These are phyloP conservation scores for Heliconius nattereri DNA, from an alignment of 1,140 invertebrate species.

Conservation along the genomic window DNA sequence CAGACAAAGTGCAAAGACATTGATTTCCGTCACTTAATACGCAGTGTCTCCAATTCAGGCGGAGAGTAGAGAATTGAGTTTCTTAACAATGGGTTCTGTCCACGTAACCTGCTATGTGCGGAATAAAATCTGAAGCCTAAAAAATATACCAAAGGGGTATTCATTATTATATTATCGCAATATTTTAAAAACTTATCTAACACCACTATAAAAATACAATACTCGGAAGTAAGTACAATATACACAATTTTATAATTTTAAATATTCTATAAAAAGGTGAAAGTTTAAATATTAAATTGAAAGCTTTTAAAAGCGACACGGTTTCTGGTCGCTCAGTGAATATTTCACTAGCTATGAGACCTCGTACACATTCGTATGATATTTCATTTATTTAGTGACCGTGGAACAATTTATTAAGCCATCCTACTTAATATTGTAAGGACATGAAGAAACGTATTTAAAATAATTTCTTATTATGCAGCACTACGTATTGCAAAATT, in stretches of 20 bases:
- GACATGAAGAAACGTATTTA: too few relatives aligned
- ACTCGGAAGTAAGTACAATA: not conserved
- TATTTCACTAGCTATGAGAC: slow-evolving; percentile 7
- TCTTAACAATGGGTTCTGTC: too few relatives aligned
- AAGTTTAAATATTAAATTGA: slow-evolving; percentile 1
- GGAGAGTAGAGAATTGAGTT: not conserved
- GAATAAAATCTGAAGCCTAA: too few relatives aligned
- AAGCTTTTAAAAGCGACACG: slow-evolving; percentile 8
- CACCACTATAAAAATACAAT: too few relatives aligned
- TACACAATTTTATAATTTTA: not conserved
- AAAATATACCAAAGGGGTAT: too few relatives aligned
- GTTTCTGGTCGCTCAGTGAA: slow-evolving; percentile 12
- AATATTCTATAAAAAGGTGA: not conserved
- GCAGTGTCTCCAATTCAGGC: not conserved
- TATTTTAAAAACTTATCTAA: too few relatives aligned
- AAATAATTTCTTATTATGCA: too few relatives aligned
- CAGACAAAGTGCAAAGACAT: not conserved
- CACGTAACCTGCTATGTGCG: too few relatives aligned
- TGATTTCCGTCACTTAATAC: not conserved
- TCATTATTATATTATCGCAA: too few relatives aligned
- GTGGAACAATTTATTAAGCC: not conserved
- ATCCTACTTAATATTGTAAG: not conserved
- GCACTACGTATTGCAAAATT: too few relatives aligned
- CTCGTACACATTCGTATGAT: not conserved
- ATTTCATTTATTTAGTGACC: not conserved